Evolutionary conservation across 1,140 invertebrate genomes (phyloP), one percentile per base, ranked within the genome.

Genomic region (Samia ricini): DNA sequence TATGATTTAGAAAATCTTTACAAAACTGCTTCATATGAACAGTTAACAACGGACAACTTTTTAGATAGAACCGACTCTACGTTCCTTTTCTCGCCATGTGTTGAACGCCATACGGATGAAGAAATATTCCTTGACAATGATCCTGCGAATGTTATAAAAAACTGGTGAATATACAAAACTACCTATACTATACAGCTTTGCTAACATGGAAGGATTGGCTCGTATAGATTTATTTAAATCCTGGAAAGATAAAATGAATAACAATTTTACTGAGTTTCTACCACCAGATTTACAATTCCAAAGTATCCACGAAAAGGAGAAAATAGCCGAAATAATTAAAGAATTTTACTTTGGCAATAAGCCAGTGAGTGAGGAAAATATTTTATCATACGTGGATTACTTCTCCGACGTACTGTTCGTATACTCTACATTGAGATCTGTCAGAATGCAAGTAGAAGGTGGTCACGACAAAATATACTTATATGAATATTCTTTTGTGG

Each of bases 261-360:
- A 48, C 5, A 68, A 69, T 4, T 75, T 75, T 62, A 56, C 64
- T 3, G 55, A 69, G 23, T 75, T 69, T 36, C 22, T 75, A 33
- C 69, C 72, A 19, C 23, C 56, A 20, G 70, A 75, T 55, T 59
- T 75, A 42, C 20, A 49, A 18, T 72, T 72, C 57, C n/a, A 62
- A 10, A 62, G 19, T 21, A 52, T 63, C 0, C 33, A 60, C 22
- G 48, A 72, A 57, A 72, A 63, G 29, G 50, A 64, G 55, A 8
- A 64, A 48, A 52, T 72, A 4, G 70, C 67, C 10, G 57, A 62
- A 12, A n/a, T 7, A 56, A 20, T 69, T 7, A 71, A 69, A 24
- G 23, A 67, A 33, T 71, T 71, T 59, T 74, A 71, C 22, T 74
- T 74, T 56, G 66, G 60, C 1, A 36, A 60, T 10, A 23, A 64